Evolutionary conservation across 37 sponge, comb jelly and placozoan genomes (phyloP).

Genomic region (Crambe crambe): DNA sequence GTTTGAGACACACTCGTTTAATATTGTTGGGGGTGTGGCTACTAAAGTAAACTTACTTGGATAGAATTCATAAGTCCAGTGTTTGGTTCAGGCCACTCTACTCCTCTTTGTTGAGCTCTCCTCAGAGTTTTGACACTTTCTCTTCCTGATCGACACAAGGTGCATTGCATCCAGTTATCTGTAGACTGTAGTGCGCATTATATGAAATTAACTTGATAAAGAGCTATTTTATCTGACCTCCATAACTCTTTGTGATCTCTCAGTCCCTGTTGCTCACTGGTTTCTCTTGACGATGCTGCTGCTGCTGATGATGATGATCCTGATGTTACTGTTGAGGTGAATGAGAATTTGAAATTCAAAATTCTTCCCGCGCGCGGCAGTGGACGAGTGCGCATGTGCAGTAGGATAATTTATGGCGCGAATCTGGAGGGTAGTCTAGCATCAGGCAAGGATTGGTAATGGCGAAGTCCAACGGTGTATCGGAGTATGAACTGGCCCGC

Average conservation of each 20-base stretch:
- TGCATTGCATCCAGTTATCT: slow-evolving; percentile 51
- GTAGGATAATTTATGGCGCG: slow-evolving; percentile 11
- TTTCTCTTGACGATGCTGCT: no score
- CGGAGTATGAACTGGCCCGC: slow-evolving; percentile 60
- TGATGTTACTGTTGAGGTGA: no score
- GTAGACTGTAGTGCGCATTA: not conserved
- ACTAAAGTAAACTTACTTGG: slow-evolving; percentile 23
- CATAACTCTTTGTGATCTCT: no score
- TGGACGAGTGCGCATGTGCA: slow-evolving; percentile 10
- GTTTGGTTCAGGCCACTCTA: slow-evolving; percentile 45
- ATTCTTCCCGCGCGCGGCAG: not conserved
- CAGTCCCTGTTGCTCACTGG: not conserved
- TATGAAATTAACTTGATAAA: no score
- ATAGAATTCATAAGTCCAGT: slow-evolving; percentile 12
- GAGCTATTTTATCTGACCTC: no score
- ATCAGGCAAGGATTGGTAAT: not conserved
- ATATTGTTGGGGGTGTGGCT: no score
- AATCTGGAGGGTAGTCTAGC: not conserved
- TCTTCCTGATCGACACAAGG: slow-evolving; percentile 64
- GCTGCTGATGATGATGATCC: no score
- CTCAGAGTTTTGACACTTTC: slow-evolving; percentile 28
- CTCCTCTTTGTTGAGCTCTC: slow-evolving; percentile 35
- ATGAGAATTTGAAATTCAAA: not conserved
- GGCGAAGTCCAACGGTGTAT: slow-evolving; percentile 9
- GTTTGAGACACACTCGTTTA: no score